A percentile compares a stretch with the other conserved stretches of the same genome.
These are phyloP conservation scores for Coregonus ussuriensis DNA, from an alignment of 2,797 vertebrate species.

Conservation along the genomic window DNA sequence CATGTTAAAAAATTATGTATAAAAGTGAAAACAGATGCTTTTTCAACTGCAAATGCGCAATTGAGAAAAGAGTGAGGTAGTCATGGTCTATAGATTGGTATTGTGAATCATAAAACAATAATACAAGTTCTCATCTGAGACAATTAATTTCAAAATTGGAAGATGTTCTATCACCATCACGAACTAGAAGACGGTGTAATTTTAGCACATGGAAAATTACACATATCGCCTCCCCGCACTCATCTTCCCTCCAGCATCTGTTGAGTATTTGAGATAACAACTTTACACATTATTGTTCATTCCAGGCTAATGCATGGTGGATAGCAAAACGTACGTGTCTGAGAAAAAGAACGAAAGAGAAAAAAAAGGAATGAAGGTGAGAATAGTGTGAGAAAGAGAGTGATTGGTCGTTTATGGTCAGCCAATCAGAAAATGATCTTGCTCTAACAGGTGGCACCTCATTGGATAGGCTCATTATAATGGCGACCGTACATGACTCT, in stretches of 20 bases:
- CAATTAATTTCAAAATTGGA: background rate
- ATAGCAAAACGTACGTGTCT: slow-evolving; percentile 7
- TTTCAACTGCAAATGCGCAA: too few relatives aligned
- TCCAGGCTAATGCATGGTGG: background rate
- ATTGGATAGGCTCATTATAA: slow-evolving; percentile 74
- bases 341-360: slow-evolving; percentile 1
- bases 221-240: background rate
- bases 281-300: background rate
- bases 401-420: slow-evolving; percentile 61
- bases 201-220: background rate
- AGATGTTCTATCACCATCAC: background rate
- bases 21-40: background rate
- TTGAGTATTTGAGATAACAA: slow-evolving; percentile 17
- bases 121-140: background rate
- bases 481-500: slow-evolving; percentile 58
- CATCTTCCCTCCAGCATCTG: slow-evolving; percentile 14
- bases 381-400: slow-evolving; percentile 9
- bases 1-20: background rate
- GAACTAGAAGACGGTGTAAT: background rate
- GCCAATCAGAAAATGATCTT: slow-evolving; percentile 73
- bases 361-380: background rate
- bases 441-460: slow-evolving; percentile 74
- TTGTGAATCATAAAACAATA: background rate
- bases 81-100: background rate
- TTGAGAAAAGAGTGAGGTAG: background rate